Percentiles rank a stretch among this genome's conserved stretches.
Conservation (phyloP, 2,888 invertebrate genomes). For the Eugnorisma glareosa region DNA sequence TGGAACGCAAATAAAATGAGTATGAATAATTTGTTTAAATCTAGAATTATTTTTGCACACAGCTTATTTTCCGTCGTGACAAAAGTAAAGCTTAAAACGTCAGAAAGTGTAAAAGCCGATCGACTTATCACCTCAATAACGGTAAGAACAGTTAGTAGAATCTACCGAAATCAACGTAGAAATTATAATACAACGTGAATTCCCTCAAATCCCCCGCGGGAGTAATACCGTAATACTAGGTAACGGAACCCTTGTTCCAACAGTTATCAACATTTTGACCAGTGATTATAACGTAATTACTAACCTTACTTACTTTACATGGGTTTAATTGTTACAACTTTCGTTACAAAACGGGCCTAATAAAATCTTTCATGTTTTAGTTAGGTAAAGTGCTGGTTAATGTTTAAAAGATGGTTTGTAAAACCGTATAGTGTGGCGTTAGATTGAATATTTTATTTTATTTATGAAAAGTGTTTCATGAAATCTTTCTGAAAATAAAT, state of each 20-base stretch:
- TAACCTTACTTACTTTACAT: slow-evolving; percentile 65
- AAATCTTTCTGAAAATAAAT: background rate
- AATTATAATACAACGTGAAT: slow-evolving; percentile 61
- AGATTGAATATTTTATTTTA: background rate
- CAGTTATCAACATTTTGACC: slow-evolving; percentile 70
- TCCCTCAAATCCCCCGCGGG: slow-evolving; percentile 66
- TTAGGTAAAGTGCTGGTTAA: slow-evolving; percentile 34
- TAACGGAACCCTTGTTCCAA: slow-evolving; percentile 67
- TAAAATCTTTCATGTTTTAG: slow-evolving; percentile 61
- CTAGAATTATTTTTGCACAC: background rate
- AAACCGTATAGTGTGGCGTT: background rate
- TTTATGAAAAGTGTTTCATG: background rate
- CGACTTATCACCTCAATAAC: slow-evolving; percentile 35
- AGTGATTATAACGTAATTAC: slow-evolving; percentile 70
- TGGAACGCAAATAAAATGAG: too few species aligned
- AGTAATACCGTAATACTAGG: slow-evolving; percentile 58
- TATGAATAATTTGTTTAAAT: background rate
- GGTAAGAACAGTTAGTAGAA: slow-evolving; percentile 52
- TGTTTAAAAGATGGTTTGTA: slow-evolving; percentile 26
- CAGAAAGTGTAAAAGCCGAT: slow-evolving; percentile 21
- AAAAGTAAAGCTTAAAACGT: slow-evolving; percentile 4
- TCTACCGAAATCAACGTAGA: slow-evolving; percentile 58
- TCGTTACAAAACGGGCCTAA: slow-evolving; percentile 63
- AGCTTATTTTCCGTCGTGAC: background rate
- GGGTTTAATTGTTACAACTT: slow-evolving; percentile 69